Evolutionary conservation across 2,888 invertebrate species (phyloP), one percentile per base, ranked within the genome.

Genomic region (Pristionchus arcanus): DNA sequence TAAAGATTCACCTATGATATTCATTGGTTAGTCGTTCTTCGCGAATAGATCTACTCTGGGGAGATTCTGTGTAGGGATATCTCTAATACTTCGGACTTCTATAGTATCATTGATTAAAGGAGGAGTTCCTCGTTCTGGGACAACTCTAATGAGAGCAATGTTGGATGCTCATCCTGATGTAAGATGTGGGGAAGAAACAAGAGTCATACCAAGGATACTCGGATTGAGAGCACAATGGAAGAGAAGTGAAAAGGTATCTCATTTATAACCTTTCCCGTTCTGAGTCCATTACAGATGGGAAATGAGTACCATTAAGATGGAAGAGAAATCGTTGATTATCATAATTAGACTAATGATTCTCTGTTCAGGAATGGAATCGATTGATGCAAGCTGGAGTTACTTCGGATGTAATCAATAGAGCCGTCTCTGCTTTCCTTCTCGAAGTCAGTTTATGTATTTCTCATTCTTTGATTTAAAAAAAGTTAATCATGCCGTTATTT

Each of bases 91-190:
- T 87, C n/a, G n/a, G n/a, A n/a, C n/a, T n/a, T n/a, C n/a, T 53
- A 28, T 19, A 28, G 42, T 81, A 21, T 49, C 4, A 19, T 53
- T 59, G 55, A 16, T 88, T 77, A 53, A 34, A 92, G 93, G 93
- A 4, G 93, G 93, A 37, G 93, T 92, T 25, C 93, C 99, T 90
- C 97, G 98, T 94, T 98, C 98, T 87, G 99, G 98, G 89, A 99
- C 98, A 81, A 99, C 99, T 91, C 96, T 99, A 93, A 98, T 98
- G 97, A 97, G 99, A 94, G 98, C 98, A 92, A 98, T 99, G 98
- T 96, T 99, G 94, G 99, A 99, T 96, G 98, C 98, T 91, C 98
- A 99, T 96, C 98, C 98, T n/a, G 97, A 97, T 95, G 97, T 99
- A 95, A 97, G 94, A 49, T 94, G 95, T 90, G 95, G 95, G 21